Conservation (phyloP, 2,113 vertebrate genomes). For the Atrichornis clamosus region DNA sequence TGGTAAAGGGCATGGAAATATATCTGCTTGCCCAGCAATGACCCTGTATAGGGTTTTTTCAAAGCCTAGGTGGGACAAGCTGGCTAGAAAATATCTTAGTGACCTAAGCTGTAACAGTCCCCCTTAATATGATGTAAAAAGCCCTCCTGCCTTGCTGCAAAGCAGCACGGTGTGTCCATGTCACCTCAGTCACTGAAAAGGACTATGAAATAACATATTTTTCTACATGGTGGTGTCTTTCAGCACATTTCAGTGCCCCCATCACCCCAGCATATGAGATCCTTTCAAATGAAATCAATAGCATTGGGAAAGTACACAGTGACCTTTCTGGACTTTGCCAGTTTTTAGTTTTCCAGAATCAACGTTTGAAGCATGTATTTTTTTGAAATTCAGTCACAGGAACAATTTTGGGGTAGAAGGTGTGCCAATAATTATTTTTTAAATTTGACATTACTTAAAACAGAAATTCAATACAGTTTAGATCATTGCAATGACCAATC, state of each 20-base stretch:
- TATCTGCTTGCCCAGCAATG: neutral
- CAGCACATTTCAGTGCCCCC: neutral
- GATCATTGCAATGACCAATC: neutral
- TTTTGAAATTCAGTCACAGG: neutral
- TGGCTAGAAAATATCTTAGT: neutral
- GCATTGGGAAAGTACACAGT: neutral
- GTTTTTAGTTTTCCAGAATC: neutral
- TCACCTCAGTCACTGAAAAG: neutral
- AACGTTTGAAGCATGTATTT: neutral
- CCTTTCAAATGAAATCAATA: neutral
- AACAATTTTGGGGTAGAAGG: neutral
- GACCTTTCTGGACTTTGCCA: neutral
- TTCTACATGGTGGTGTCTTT: neutral
- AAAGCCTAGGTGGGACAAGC: neutral
- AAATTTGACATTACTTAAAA: neutral
- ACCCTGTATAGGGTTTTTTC: neutral
- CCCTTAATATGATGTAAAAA: neutral
- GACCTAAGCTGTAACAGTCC: neutral
- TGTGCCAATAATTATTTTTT: neutral
- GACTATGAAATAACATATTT: neutral
- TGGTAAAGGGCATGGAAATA: neutral
- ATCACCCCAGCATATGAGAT: neutral
- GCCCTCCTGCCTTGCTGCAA: neutral
- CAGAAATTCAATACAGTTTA: neutral
- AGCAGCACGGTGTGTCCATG: rapidly evolving